A percentile compares a stretch with the other conserved stretches of the same genome.
These are phyloP conservation scores for Gastracanthus pulcherrimus DNA, from an alignment of 2,888 invertebrate genomes.

Conservation along the genomic window DNA sequence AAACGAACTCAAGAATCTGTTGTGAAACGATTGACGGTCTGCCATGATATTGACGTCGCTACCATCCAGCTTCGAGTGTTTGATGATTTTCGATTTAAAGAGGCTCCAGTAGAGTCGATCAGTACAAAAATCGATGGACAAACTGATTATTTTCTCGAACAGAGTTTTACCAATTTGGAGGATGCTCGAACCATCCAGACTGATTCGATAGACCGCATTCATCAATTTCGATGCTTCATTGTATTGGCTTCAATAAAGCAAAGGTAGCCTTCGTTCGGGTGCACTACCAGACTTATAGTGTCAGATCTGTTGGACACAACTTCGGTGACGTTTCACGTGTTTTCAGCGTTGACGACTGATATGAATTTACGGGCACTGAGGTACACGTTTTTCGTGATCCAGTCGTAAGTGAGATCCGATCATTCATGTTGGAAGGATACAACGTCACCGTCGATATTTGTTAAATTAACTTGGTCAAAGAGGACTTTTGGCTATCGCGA, in stretches of 20 bases:
- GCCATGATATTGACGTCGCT: conserved; percentile 4
- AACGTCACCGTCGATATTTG: background rate
- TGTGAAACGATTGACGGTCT: no score
- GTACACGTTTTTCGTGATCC: conserved; percentile 1
- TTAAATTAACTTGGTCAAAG: background rate
- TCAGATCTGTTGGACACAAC: background rate
- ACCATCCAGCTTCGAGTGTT: conserved; percentile 12
- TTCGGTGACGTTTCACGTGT: background rate
- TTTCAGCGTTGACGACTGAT: background rate
- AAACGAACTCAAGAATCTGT: background rate
- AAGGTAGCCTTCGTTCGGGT: conserved; percentile 4
- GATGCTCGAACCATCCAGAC: conserved; percentile 4
- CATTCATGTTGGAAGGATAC: background rate
- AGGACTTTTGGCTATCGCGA: background rate
- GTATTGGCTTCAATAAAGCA: background rate
- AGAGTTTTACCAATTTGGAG: background rate
- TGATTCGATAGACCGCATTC: background rate
- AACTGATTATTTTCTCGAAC: background rate
- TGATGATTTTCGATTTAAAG: background rate
- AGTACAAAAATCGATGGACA: conserved; percentile 13
- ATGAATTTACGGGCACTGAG: background rate
- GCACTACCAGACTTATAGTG: background rate
- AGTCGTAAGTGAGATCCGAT: background rate
- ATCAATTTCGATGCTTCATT: background rate
- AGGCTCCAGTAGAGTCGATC: conserved; percentile 18